Evolutionary conservation across 1,140 invertebrate genomes (phyloP), one percentile per base, ranked within the genome.

Genomic region (Lordiphosa collinella): DNA sequence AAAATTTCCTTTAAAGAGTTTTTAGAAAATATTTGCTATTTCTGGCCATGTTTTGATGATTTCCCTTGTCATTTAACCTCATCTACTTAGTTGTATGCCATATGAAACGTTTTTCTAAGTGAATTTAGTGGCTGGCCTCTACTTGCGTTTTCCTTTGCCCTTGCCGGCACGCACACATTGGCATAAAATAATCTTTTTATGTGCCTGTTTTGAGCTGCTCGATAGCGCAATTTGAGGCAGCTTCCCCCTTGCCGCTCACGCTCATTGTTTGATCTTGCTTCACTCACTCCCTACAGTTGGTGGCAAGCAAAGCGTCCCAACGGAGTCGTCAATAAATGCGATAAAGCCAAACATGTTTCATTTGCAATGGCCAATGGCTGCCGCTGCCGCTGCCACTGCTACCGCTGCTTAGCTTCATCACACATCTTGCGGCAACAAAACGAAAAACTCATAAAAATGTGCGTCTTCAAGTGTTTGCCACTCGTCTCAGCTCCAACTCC

Each of bases 271-370:
- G 78, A 84, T 82, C 76, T 82, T 52, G 68, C 44, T 51, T 36
- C 57, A 43, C 61, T 64, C 60, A 29, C 52, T n/a, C 50, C 38
- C 60, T 48, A 34, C 37, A 58, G 51, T 48, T 25, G 35, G 40
- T 35, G 51, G 59, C 57, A 66, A 55, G 53, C 76, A 82, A 82
- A 84, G 55, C 72, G 76, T 82, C 76, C 76, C 76, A 69, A 50
- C 48, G 76, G 76, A 82, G 76, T 82, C 76, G 76, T 82, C 76
- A 82, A 82, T 82, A 82, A 82, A 82, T 84, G 72, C 76, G 76
- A 82, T 82, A 82, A 82, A 84, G 74, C 78, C 78, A 82, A 84
- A 76, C 76, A 82, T 82, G 76, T 84, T 82, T 84, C 76, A 84
- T 84, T 82, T 82, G 76, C 76, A 80, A 56, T 49, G 69, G 65